A percentile compares a stretch with the other conserved stretches of the same genome.
phyloP scores from a whole-genome alignment of 2,113 vertebrate species.

The Sapayoa aenigma region DNA sequence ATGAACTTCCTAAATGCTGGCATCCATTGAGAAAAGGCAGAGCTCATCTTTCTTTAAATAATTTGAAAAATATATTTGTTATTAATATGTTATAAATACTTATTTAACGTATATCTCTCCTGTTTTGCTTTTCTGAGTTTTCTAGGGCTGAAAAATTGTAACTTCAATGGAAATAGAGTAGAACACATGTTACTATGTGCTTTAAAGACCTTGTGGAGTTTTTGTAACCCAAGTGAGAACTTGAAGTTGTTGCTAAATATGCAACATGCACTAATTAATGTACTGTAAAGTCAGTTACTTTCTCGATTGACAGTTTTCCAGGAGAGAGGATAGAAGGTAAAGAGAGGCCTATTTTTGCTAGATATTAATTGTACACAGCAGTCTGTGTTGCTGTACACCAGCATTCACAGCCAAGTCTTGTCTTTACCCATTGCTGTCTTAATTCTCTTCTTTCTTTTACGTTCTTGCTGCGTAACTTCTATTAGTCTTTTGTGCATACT shows the following conservation, averaged over 20 bases:
- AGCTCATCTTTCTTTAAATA: not conserved
- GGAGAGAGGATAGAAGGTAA: not conserved
- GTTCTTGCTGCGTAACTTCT: not conserved
- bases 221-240: not conserved
- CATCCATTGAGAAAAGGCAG: not conserved
- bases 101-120: not conserved
- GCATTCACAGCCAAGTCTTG: not conserved
- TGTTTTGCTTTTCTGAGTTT: not conserved
- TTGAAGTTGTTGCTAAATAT: not conserved
- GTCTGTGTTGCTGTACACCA: not conserved
- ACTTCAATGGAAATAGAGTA: not conserved
- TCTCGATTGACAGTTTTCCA: not conserved
- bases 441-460: not conserved
- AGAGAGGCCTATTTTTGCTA: not conserved
- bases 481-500: constrained; percentile 1
- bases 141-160: not conserved
- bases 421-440: not conserved
- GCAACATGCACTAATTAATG: not conserved
- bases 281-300: not conserved
- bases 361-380: not conserved
- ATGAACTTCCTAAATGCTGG: not conserved
- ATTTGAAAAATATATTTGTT: not conserved
- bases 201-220: not conserved
- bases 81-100: too few species aligned
- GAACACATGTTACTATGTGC: not conserved